Evolutionary conservation across 2,888 invertebrate genomes (phyloP).

Genomic region (Nudaria mundana): DNA sequence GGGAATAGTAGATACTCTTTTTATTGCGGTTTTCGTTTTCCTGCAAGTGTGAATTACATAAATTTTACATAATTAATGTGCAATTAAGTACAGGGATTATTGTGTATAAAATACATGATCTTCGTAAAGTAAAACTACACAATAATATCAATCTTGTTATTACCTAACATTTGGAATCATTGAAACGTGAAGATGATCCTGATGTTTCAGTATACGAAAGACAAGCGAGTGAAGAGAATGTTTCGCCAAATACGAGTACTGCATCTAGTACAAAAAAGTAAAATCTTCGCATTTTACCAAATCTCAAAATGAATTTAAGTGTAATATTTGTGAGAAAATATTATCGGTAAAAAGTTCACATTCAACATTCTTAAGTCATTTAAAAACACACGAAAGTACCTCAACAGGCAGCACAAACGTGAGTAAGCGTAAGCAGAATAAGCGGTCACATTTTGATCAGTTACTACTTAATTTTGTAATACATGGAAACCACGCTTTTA

Average conservation of each 20-base stretch:
- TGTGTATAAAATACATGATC: background rate
- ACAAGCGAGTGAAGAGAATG: too few species aligned
- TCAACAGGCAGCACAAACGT: background rate
- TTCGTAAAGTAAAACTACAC: background rate
- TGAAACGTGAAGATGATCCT: too few species aligned
- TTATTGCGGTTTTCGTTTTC: background rate
- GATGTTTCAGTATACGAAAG: too few species aligned
- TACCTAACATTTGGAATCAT: too few species aligned
- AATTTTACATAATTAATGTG: background rate
- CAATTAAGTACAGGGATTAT: background rate
- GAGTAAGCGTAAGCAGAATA: background rate
- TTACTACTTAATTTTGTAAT: conserved; percentile 2
- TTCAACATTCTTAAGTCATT: too few species aligned
- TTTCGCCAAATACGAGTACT: too few species aligned
- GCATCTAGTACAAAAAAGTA: too few species aligned
- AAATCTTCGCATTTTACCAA: too few species aligned
- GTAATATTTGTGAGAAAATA: too few species aligned
- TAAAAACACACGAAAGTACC: background rate
- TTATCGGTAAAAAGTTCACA: too few species aligned
- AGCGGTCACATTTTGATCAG: background rate
- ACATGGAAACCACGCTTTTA: conserved; percentile 10
- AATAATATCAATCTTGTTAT: background rate
- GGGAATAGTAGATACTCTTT: background rate
- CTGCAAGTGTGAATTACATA: background rate
- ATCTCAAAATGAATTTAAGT: too few species aligned